Evolutionary conservation across 2,888 invertebrate genomes (phyloP).

Genomic region (Pharmacophagus antenor): DNA sequence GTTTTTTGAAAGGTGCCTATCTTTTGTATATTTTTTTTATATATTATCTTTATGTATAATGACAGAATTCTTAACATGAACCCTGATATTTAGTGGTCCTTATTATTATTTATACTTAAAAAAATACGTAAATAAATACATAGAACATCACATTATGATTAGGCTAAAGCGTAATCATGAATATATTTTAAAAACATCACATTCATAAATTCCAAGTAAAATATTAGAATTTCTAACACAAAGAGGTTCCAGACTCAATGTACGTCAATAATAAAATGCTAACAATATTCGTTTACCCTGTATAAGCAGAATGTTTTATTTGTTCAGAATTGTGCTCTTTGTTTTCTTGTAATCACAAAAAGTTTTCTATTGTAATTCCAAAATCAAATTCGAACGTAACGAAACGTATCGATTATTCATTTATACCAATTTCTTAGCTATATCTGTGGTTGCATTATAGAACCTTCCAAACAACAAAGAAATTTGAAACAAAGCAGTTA

Average conservation of each 20-base stretch:
- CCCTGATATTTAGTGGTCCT: no score
- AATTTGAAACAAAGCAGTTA: neutral
- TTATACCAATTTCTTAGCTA: neutral
- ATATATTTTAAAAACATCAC: neutral
- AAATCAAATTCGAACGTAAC: neutral
- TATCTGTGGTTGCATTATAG: neutral
- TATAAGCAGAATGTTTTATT: conserved; percentile 25
- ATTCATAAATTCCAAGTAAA: conserved; percentile 7
- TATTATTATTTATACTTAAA: neutral
- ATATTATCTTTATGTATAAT: neutral
- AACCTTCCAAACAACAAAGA: neutral
- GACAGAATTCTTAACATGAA: neutral
- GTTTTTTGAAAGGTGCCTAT: conserved; percentile 81
- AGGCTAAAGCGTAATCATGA: neutral
- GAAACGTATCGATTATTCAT: neutral
- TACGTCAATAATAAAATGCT: conserved; percentile 26
- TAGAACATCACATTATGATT: neutral
- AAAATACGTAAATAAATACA: neutral
- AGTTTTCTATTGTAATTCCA: conserved; percentile 2
- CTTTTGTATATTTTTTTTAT: neutral
- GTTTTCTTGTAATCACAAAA: conserved; percentile 10
- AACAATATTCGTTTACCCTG: conserved; percentile 24
- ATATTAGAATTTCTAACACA: conserved; percentile 19
- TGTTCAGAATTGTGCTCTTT: conserved; percentile 14
- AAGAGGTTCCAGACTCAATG: conserved; percentile 17